Base-by-base conservation (phyloP, 2,797 vertebrate genomes). In the Anas flavirostris region DNA sequence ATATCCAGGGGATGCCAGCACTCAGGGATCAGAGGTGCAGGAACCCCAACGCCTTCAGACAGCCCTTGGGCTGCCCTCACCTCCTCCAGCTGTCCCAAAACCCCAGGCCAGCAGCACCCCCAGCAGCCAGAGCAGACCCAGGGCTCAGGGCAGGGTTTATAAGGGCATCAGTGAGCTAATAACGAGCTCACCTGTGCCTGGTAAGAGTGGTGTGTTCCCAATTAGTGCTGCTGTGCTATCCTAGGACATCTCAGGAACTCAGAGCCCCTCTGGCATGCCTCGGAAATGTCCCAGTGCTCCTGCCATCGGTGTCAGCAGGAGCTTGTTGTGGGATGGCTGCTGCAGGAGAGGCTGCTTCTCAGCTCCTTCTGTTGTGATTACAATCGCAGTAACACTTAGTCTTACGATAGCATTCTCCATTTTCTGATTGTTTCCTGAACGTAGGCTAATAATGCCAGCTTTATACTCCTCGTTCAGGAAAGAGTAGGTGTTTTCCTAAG, bases 361-460 rank as follows among this genome's bases (percentile, higher is more conserved):
- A 48, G 72, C 72, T 78, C 50, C 75, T 77, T 60, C 25, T 60
- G 8, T 60, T 58, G 1, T 73, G 78, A 92, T 92, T 85, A 46
- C 1, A 0, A 70, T 53, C 52, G 39, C 79, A 68, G 23, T 11
- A 78, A 39, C 90, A 60, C 90, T 90, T 17, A 41, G 53, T n/a
- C 39, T 84, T 74, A 15, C 9, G 59, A 56, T 31, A 70, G 74
- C 67, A 8, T 33, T 78, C 60, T 70, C 75, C 69, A 48, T 74
- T 50, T 76, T 72, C 87, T 64, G 76, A 64, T 74, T 77, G 91
- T 76, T 93, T 66, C 90, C 85, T 75, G 82, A 81, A 2, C 3
- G 2, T 69, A 18, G 37, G 79, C 4, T 50, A 44, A 19, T 43
- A 66, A n/a, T 16, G 18, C 75, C 11, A 37, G 41, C 74, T 80